Evolutionary conservation across 2,113 vertebrate species (phyloP), one percentile per base, ranked within the genome.

Genomic region (Ahaetulla prasina): DNA sequence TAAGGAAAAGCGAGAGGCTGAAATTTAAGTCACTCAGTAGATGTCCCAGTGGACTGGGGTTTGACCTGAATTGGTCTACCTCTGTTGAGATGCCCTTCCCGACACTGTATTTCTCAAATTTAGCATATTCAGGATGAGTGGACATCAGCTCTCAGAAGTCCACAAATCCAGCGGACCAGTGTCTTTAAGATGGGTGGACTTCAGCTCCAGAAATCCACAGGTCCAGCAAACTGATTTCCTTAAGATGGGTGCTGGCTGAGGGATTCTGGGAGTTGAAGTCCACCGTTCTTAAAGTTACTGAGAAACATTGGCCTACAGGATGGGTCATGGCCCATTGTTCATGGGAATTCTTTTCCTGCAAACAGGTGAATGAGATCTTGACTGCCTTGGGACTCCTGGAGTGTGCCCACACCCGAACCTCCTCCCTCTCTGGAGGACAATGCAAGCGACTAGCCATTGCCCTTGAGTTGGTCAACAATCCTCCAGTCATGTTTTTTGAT

Each of bases 401-500:
- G 90, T 99, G 98, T 94, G 98, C 98, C 4, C 98, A 98, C 94
- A 99, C 99, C 49, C 99, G 99, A 95, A 99, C 99, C 91, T 97
- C 96, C 94, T 97, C 96, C 20, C 98, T 99, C 90, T 99, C 99
- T 0, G 98, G 99, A 0, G 99, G 99, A 0, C 99, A 99, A 96
- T 98, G 99, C 96, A 99, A 99, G 96, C 98, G 99, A 60, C 98
- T 99, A 94, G 99, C 99, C 93, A 99, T 99, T 3, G 99, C 99
- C 54, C 97, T 98, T 94, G 99, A 99, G 96, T 98, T 99, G 95
- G 99, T 99, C 97, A 99, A 99, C 97, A 99, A 99, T 93, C 99
- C 99, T 0, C 99, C 99, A 0, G 99, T 99, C 97, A 99, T 99
- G 99, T 99, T 99, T 97, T 99, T 99, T 43, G 99, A 99, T 23